Percentiles rank a stretch among this genome's conserved stretches.
phyloP scores from a whole-genome alignment of 2,888 invertebrate species.

The Euplagia quadripunctaria region DNA sequence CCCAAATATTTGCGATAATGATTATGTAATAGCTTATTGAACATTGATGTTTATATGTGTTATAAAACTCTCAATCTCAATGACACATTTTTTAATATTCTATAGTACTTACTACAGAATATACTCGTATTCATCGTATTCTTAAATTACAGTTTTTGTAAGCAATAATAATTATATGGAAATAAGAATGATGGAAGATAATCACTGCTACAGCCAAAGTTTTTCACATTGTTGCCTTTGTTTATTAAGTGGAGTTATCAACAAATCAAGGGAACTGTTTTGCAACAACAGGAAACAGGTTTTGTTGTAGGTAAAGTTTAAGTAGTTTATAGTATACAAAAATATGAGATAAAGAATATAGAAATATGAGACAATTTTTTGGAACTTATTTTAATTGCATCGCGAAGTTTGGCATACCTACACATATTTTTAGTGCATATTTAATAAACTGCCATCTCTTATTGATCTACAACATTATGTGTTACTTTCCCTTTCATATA shows the following conservation, averaged over 20 bases:
- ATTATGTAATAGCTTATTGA: no score
- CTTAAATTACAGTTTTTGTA: constrained; percentile 9
- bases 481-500: constrained; percentile 26
- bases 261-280: constrained; percentile 20
- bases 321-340: not conserved
- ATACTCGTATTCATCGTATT: not conserved
- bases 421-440: not conserved
- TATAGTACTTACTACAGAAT: not conserved
- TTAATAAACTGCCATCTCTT: constrained; percentile 10
- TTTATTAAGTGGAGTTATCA: constrained; percentile 24
- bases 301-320: not conserved
- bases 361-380: not conserved
- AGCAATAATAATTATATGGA: not conserved
- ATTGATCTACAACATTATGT: constrained; percentile 10
- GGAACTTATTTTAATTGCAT: not conserved
- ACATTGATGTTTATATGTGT: not conserved
- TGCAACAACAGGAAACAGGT: constrained; percentile 6
- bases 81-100: not conserved
- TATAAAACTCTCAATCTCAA: not conserved
- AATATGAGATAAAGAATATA: not conserved
- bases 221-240: constrained; percentile 35
- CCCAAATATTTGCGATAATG: no score
- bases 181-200: constrained; percentile 2
- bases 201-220: constrained; percentile 5
- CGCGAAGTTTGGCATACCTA: not conserved